phyloP scores from a whole-genome alignment of 2,113 vertebrate genomes.

The Pituophis catenifer region DNA sequence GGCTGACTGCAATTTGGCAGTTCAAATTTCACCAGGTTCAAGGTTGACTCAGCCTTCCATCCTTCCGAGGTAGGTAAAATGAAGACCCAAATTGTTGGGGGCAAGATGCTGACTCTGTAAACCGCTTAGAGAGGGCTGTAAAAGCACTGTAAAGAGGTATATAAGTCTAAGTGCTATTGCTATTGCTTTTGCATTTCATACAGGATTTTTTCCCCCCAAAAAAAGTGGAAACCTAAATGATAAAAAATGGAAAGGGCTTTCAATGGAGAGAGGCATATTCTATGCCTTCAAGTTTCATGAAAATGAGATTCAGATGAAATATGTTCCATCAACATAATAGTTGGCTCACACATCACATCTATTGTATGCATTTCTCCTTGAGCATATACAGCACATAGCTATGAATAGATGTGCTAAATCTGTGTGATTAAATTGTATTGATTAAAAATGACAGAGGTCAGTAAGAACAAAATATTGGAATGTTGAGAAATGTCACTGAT shows the following conservation, averaged over 20 bases:
- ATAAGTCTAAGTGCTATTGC: too few species aligned
- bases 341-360: not conserved
- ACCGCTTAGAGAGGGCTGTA: too few species aligned
- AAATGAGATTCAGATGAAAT: not conserved
- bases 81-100: too few species aligned
- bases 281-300: not conserved
- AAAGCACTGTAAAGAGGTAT: too few species aligned
- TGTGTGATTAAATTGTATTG: not conserved
- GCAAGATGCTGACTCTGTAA: too few species aligned
- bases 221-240: not conserved
- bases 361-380: not conserved
- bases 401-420: not conserved
- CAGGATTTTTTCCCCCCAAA: not conserved
- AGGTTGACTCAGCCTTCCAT: too few species aligned
- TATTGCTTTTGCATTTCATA: not conserved
- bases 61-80: too few species aligned
- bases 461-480: not conserved
- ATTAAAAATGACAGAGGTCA: conserved; percentile 5
- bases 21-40: too few species aligned
- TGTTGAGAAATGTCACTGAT: not conserved
- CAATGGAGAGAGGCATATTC: not conserved
- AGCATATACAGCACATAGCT: not conserved
- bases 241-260: conserved; percentile 17
- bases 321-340: conserved; percentile 6
- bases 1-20: too few species aligned